These are phyloP conservation scores for Danio albolineatus DNA, from an alignment of 2,797 vertebrate species.

Conservation along the genomic window DNA sequence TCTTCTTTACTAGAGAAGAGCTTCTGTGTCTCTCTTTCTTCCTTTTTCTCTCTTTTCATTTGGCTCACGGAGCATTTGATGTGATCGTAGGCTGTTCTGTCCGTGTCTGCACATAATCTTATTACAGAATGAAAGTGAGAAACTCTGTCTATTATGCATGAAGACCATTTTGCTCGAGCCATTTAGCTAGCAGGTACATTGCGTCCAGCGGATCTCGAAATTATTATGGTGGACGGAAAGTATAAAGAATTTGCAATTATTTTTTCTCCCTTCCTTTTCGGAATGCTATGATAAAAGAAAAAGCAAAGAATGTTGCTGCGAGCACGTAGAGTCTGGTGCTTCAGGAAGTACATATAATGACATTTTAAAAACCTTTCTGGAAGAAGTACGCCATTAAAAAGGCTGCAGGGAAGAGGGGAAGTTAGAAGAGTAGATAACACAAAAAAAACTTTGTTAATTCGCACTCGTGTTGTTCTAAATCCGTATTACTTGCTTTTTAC, in stretches of 20 bases:
- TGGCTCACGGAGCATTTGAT: constrained; percentile 50
- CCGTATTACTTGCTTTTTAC: not conserved
- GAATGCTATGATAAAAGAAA: not conserved
- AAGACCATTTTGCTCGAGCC: constrained; percentile 24
- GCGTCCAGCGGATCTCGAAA: constrained; percentile 5
- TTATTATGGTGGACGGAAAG: not conserved
- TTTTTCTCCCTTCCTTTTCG: not conserved
- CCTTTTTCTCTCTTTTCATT: constrained; percentile 26
- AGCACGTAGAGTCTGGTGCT: not conserved
- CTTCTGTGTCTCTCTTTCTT: not conserved
- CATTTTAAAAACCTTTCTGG: constrained; percentile 10
- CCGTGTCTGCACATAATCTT: constrained; percentile 45
- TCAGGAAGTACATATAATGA: constrained; percentile 2
- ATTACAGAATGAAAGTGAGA: constrained; percentile 59
- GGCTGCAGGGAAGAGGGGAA: not conserved
- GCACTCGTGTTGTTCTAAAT: not conserved
- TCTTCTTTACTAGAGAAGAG: not conserved
- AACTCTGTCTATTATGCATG: constrained; percentile 37
- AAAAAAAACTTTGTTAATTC: not conserved
- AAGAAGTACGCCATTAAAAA: not conserved
- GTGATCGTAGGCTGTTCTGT: constrained; percentile 51
- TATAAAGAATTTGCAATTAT: constrained; percentile 1
- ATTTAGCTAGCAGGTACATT: constrained; percentile 19
- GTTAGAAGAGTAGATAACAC: not conserved
- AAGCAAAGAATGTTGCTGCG: not conserved